These are phyloP conservation scores for Agrotis segetum DNA, from an alignment of 2,888 invertebrate genomes.

Conservation along the genomic window DNA sequence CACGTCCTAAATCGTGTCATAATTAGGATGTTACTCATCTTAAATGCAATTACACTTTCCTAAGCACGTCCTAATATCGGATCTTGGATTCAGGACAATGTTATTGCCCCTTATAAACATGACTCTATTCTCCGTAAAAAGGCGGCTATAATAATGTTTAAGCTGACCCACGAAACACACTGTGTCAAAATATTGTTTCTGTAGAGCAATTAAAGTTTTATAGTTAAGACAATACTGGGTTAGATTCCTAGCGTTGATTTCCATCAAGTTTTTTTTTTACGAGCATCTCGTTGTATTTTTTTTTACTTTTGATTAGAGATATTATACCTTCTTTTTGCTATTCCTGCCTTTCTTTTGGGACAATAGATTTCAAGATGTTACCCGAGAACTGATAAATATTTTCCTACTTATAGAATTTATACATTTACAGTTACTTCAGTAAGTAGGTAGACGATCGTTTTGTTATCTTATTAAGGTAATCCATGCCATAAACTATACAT, in stretches of 20 bases:
- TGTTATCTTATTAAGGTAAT: conserved; percentile 12
- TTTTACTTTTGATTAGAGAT: neutral
- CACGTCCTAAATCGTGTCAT: too few species aligned
- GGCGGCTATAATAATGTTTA: too few species aligned
- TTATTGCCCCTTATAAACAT: neutral
- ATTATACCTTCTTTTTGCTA: neutral
- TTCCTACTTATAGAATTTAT: neutral
- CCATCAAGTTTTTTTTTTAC: neutral
- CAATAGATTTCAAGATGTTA: neutral
- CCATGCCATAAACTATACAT: neutral
- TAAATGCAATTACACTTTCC: too few species aligned
- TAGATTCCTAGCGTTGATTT: neutral
- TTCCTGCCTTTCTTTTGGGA: neutral
- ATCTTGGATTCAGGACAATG: too few species aligned
- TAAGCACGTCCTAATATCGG: too few species aligned
- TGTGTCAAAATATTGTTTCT: too few species aligned
- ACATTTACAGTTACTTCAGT: neutral
- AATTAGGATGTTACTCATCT: too few species aligned
- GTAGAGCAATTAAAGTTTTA: too few species aligned
- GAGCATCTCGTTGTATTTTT: neutral
- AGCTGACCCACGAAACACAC: too few species aligned
- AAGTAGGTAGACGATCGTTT: neutral
- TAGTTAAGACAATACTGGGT: neutral
- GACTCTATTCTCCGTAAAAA: neutral
- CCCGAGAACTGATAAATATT: neutral